A percentile compares a stretch with the other conserved stretches of the same genome.
These are phyloP conservation scores for Pelochelys cantorii DNA, from an alignment of 2,797 vertebrate genomes.

Conservation along the genomic window DNA sequence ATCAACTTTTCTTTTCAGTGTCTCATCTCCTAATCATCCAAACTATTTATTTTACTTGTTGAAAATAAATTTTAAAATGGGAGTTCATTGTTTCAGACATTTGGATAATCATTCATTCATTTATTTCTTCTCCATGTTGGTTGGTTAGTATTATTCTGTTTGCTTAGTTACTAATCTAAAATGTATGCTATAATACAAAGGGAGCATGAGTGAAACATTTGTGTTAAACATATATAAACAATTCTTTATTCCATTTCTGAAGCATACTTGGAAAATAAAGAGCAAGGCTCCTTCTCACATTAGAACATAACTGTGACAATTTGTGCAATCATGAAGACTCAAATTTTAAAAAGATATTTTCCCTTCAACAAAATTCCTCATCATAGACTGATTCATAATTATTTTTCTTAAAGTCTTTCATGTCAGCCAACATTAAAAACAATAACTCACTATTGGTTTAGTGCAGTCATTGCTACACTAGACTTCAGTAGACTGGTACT, in stretches of 20 bases:
- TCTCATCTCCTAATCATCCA: not conserved
- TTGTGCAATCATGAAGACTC: not conserved
- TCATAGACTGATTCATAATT: not conserved
- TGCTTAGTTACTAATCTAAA: not conserved
- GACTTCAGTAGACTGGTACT: constrained; percentile 53
- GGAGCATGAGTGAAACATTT: not conserved
- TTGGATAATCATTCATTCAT: not conserved
- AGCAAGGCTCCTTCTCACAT: constrained; percentile 1
- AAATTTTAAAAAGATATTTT: not conserved
- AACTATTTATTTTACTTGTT: not conserved
- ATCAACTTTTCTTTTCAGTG: not conserved
- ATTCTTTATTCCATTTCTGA: constrained; percentile 32
- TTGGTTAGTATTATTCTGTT: not conserved
- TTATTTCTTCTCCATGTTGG: not conserved
- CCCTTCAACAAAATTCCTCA: not conserved
- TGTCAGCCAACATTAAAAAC: constrained; percentile 20
- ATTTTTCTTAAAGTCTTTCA: constrained; percentile 5
- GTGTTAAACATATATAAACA: not conserved
- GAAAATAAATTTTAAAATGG: not conserved
- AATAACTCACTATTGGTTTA: constrained; percentile 28
- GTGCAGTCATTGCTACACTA: constrained; percentile 54
- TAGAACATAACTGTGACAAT: not conserved
- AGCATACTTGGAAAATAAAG: constrained; percentile 45
- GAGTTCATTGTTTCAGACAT: not conserved
- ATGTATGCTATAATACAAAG: not conserved